Base-by-base conservation (phyloP, 2,113 vertebrate species). In the Crotalus helleri region DNA sequence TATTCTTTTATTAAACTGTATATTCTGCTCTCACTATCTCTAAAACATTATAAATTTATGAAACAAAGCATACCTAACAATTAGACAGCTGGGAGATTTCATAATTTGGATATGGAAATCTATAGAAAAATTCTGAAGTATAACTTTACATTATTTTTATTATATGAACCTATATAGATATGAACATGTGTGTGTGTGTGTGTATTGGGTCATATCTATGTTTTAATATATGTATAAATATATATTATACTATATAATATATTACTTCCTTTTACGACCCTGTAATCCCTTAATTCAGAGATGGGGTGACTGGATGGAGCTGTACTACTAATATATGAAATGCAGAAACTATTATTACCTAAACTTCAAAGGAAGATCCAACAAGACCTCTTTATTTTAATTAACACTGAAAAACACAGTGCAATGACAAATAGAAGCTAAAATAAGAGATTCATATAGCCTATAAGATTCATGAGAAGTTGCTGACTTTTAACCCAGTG, bases 31-130 rank as follows among this genome's bases (percentile, higher is more conserved):
- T 64, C 21, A 33, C 17, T 21, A 89, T 4, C 49, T 21, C 39
- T 81, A 94, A 11, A 10, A 19, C 8, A 74, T 53, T 94, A 55
- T 92, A 91, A 88, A 69, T 69, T 69, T 33, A 69, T 69, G 21
- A 0, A 92, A 15, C n/a, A 91, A 89, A 93, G 21, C 39, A 86
- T 12, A 91, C 23, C 51, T 85, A 53, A 4, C 91, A 94, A 0
- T 2, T 29, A 93, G 59, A 44, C 24, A 29, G 13, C 74, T 53
- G 51, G 92, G 57, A 95, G 55, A 74, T 24, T 91, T 53, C 2
- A 91, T 89, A 94, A 87, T 15, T 1, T 26, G 1, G 10, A 44
- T 39, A 54, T 54, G 64, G 44, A 54, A 24, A 29, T 24, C 53
- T 90, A 19, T 90, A 51, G 15, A 51, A 7, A 51, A 87, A 91